These are phyloP conservation scores for Dascyllus trimaculatus DNA, from an alignment of 2,113 vertebrate species.

Conservation along the genomic window DNA sequence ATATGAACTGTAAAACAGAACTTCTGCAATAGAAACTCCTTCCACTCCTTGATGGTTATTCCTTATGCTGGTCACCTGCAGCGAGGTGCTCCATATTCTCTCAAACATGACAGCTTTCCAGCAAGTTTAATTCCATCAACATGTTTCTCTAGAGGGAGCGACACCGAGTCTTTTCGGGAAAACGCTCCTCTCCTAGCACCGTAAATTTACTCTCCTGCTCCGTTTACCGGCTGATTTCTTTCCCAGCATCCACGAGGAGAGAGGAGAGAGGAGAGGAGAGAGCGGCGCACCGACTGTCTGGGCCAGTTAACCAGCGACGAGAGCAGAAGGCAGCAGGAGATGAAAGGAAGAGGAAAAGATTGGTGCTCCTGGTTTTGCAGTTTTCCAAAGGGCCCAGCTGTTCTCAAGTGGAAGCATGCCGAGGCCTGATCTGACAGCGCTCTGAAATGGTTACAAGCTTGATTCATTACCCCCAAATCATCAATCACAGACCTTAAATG, in stretches of 20 bases:
- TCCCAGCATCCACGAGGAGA: conserved; percentile 66
- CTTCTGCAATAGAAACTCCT: too few species aligned
- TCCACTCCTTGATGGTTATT: too few species aligned
- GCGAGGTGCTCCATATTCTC: background rate
- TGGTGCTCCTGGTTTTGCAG: conserved; percentile 75
- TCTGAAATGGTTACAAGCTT: conserved; percentile 83
- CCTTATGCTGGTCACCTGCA: too few species aligned
- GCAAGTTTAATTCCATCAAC: conserved; percentile 20
- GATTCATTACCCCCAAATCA: conserved; percentile 85
- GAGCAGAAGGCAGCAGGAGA: conserved; percentile 53
- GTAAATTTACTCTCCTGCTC: conserved; percentile 58
- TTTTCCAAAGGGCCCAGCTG: conserved; percentile 73
- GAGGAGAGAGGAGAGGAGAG: background rate
- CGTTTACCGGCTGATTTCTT: conserved; percentile 65
- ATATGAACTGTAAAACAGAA: too few species aligned
- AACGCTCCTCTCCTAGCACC: conserved; percentile 26
- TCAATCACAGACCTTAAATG: conserved; percentile 87
- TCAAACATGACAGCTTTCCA: conserved; percentile 23
- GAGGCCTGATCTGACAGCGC: conserved; percentile 76
- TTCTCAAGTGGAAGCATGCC: conserved; percentile 73
- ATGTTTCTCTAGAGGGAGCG: conserved; percentile 17
- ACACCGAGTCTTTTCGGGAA: conserved; percentile 26
- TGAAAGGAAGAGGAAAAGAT: conserved; percentile 56
- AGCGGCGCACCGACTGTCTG: conserved; percentile 50
- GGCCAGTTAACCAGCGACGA: conserved; percentile 46